These are phyloP conservation scores for Zygothrica quintamaculata DNA, from an alignment of 2,888 invertebrate species.

Conservation along the genomic window DNA sequence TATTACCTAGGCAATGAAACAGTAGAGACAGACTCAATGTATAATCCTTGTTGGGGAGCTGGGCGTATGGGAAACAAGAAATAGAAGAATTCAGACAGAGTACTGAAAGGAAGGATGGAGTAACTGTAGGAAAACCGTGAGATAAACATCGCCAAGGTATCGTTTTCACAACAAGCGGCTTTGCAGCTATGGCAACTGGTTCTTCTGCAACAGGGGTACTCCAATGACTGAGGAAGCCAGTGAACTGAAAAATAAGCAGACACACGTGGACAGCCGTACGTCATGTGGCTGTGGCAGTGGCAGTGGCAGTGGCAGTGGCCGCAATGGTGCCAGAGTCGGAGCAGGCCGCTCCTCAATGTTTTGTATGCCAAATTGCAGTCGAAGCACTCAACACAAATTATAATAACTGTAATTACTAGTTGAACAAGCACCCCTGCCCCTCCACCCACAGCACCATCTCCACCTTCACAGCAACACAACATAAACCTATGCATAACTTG, in stretches of 20 bases:
- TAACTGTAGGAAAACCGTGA: conserved; percentile 31
- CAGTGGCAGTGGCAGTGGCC: no score
- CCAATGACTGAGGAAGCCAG: conserved; percentile 24
- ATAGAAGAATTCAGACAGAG: no score
- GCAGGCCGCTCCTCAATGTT: neutral
- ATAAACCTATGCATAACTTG: neutral
- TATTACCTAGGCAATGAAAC: conserved; percentile 52
- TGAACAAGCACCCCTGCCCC: conserved; percentile 22
- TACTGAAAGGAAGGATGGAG: neutral
- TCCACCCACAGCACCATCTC: conserved; percentile 1
- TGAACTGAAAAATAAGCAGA: conserved; percentile 64
- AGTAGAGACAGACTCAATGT: conserved; percentile 5
- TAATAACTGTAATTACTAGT: conserved; percentile 76
- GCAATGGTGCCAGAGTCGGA: neutral
- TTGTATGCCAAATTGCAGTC: conserved; percentile 36
- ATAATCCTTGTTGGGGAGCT: no score
- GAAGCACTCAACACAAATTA: conserved; percentile 75
- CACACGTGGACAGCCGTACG: conserved; percentile 57
- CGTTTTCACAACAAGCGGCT: conserved; percentile 52
- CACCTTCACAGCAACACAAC: neutral
- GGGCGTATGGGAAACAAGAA: neutral
- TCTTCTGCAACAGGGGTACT: conserved; percentile 45
- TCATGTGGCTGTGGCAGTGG: no score
- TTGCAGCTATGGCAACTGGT: conserved; percentile 59
- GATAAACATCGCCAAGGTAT: conserved; percentile 67